Evolutionary conservation across 2,113 vertebrate species (phyloP), one percentile per base, ranked within the genome.

Genomic region (Neolamprologus brichardi): DNA sequence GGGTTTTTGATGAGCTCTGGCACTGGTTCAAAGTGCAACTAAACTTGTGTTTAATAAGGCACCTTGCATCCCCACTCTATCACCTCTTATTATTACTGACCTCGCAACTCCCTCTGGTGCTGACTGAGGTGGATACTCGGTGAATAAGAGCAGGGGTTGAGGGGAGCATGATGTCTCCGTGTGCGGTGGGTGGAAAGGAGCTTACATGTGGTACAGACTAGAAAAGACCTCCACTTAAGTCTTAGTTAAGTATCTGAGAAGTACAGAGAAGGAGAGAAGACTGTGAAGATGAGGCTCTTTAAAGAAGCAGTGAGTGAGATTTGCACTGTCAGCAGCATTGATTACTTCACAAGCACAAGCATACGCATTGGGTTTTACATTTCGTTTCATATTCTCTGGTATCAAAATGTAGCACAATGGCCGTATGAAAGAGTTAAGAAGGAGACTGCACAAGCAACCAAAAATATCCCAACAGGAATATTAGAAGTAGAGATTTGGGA

Each of bases 71-170:
- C 83, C 52, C 86, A 80, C 88, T 81, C 89, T 81, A 82, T 86
- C 84, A 62, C 81, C 86, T 87, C 87, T 83, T 41, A 87, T 89
- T 82, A 89, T 82, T 84, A 86, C 77, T 82, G 91, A 91, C 93
- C 91, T 92, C 89, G 85, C 85, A 78, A 87, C 93, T 92, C 94
- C 93, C 94, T 91, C 93, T 92, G 90, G 91, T 93, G 94, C 93
- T 93, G 89, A 93, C 86, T 79, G 88, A 88, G 90, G 87, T 85
- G 87, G 84, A 88, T 87, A 82, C 85, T 87, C 84, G 20, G 82
- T 77, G 72, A 30, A 51, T 49, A 89, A 85, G 81, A 85, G 87
- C 85, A 77, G 60, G 58, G 10, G 67, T 52, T 86, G 80, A 80
- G 72, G 52, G 52, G 58, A 89, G 87, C 32, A 12, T 13, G 41